A percentile compares a stretch with the other conserved stretches of the same genome.
These are phyloP conservation scores for Psettodes erumei DNA, from an alignment of 2,113 vertebrate species.

Conservation along the genomic window DNA sequence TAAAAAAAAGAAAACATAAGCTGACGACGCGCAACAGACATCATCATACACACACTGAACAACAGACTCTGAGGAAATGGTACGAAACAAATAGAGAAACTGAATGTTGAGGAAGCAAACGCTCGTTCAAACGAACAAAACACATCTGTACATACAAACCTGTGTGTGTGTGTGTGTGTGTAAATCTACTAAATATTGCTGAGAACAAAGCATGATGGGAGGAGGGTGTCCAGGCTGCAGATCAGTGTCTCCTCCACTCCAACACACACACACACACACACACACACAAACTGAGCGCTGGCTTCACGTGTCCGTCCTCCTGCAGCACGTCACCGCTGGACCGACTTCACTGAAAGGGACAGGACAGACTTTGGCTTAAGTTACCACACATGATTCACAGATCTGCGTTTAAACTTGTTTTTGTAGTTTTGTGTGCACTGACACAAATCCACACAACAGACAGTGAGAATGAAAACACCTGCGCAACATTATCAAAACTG, in stretches of 20 bases:
- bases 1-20: conserved; percentile 18
- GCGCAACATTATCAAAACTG: too few relatives aligned
- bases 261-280: conserved; percentile 30
- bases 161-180: conserved; percentile 22
- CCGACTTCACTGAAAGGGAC: conserved; percentile 32
- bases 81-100: conserved; percentile 26
- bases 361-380: background rate
- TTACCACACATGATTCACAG: background rate
- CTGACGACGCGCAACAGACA: background rate
- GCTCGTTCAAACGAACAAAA: conserved; percentile 30
- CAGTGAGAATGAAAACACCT: too few relatives aligned
- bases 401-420: background rate
- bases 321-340: background rate
- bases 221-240: conserved; percentile 40
- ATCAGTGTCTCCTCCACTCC: conserved; percentile 29
- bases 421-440: too few relatives aligned
- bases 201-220: conserved; percentile 40
- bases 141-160: conserved; percentile 33
- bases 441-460: too few relatives aligned
- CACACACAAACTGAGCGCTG: too few relatives aligned
- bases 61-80: conserved; percentile 23
- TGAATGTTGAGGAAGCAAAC: conserved; percentile 22
- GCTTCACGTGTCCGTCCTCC: conserved; percentile 24
- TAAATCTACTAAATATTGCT: conserved; percentile 57
- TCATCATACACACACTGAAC: conserved; percentile 39